Percentiles rank a stretch among this genome's conserved stretches.
Conservation (phyloP, 1,140 invertebrate genomes). For the Magallana gigas region DNA sequence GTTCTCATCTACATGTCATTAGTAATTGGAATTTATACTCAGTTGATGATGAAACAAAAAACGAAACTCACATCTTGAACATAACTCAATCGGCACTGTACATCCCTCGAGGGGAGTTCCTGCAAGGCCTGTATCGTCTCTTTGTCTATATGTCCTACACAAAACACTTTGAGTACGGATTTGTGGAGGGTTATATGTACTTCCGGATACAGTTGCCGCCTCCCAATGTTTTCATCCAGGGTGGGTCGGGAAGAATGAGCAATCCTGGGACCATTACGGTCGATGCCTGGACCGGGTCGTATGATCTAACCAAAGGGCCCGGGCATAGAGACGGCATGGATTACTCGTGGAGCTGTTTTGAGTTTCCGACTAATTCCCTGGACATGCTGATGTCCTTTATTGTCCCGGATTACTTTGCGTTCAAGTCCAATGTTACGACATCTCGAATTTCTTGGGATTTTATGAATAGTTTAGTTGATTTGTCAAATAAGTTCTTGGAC, state of each 20-base stretch:
- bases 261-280: conserved; percentile 9
- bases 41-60: background rate
- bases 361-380: conserved; percentile 17
- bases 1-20: background rate
- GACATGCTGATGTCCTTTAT: conserved; percentile 16
- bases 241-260: conserved; percentile 42
- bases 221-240: conserved; percentile 46
- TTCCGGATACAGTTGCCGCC: conserved; percentile 45
- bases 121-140: conserved; percentile 10
- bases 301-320: conserved; percentile 42
- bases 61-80: background rate
- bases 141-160: background rate
- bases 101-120: conserved; percentile 13
- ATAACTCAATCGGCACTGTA: background rate
- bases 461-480: background rate
- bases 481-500: background rate
- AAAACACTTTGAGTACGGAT: background rate
- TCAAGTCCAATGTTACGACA: background rate
- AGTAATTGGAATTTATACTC: conserved; percentile 11
- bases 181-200: conserved; percentile 53
- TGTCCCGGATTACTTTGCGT: background rate
- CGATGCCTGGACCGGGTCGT: conserved; percentile 49
- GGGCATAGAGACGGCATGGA: conserved; percentile 23
- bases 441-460: background rate
- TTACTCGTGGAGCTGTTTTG: conserved; percentile 42